These are phyloP conservation scores for Pachypanchax playfairii DNA, from an alignment of 2,113 vertebrate species.

Conservation along the genomic window DNA sequence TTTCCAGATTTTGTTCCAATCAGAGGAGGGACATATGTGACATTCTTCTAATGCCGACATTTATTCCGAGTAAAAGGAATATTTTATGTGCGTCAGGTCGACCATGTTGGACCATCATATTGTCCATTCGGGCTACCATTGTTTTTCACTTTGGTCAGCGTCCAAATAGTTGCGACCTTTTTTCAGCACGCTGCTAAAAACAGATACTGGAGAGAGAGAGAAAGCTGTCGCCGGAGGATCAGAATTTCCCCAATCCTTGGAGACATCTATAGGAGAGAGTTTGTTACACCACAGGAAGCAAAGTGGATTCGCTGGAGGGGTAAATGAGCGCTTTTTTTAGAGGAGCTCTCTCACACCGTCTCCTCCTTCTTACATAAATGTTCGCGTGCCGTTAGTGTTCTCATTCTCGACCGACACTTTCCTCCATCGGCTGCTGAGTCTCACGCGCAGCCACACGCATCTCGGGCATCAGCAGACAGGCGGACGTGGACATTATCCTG, in stretches of 20 bases:
- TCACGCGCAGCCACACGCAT: constrained; percentile 46
- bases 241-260: not conserved
- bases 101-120: constrained; percentile 6
- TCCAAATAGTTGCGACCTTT: constrained; percentile 1
- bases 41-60: constrained; percentile 2
- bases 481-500: constrained; percentile 31
- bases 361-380: constrained; percentile 69
- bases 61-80: not conserved
- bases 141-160: constrained; percentile 4
- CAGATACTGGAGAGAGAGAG: not conserved
- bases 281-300: constrained; percentile 5
- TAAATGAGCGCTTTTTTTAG: constrained; percentile 31
- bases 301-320: constrained; percentile 30
- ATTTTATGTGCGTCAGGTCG: constrained; percentile 33
- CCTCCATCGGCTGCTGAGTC: constrained; percentile 29
- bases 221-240: not conserved
- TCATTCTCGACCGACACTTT: constrained; percentile 17
- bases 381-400: constrained; percentile 72
- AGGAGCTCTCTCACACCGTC: constrained; percentile 16
- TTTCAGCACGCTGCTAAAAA: not conserved
- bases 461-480: constrained; percentile 31
- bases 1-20: not conserved
- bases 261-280: constrained; percentile 9
- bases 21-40: constrained; percentile 6
- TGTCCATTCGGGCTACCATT: not conserved